phyloP scores from a whole-genome alignment of 2,113 vertebrate species.

The Poeciliopsis occidentalis region DNA sequence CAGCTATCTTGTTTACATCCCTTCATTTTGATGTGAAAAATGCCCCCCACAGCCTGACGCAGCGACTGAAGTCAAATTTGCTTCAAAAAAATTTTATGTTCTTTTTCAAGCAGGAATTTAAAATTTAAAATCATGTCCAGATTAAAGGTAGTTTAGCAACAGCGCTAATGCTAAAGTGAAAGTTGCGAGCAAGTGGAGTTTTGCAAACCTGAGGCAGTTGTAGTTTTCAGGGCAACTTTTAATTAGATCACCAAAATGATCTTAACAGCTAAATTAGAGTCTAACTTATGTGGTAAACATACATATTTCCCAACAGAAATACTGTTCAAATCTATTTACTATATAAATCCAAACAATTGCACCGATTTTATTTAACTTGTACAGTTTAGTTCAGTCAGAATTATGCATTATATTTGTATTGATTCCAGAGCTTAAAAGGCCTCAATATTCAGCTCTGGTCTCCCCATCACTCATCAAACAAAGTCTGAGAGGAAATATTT shows the following conservation, averaged over 20 bases:
- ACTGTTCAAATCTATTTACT: background rate
- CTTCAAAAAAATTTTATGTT: too few relatives aligned
- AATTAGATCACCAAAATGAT: background rate
- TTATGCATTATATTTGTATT: slow-evolving; percentile 23
- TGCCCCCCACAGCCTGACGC: too few relatives aligned
- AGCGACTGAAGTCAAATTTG: too few relatives aligned
- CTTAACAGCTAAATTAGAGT: background rate
- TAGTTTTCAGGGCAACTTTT: too few relatives aligned
- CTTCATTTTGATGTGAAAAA: too few relatives aligned
- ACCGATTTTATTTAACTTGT: background rate
- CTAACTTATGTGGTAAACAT: background rate
- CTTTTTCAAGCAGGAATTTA: too few relatives aligned
- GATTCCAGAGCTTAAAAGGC: slow-evolving; percentile 43
- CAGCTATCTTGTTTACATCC: too few relatives aligned
- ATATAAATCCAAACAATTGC: background rate
- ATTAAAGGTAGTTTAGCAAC: too few relatives aligned
- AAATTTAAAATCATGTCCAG: too few relatives aligned
- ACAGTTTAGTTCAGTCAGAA: background rate
- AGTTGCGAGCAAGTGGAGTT: too few relatives aligned
- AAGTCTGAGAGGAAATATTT: slow-evolving; percentile 6
- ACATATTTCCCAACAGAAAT: background rate
- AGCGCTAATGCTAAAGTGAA: too few relatives aligned
- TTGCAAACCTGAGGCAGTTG: too few relatives aligned
- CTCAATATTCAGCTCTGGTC: background rate
- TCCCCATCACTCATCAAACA: background rate